Evolutionary conservation across 2,113 vertebrate genomes (phyloP), one percentile per base, ranked within the genome.

Genomic region (Lophochroa leadbeateri): DNA sequence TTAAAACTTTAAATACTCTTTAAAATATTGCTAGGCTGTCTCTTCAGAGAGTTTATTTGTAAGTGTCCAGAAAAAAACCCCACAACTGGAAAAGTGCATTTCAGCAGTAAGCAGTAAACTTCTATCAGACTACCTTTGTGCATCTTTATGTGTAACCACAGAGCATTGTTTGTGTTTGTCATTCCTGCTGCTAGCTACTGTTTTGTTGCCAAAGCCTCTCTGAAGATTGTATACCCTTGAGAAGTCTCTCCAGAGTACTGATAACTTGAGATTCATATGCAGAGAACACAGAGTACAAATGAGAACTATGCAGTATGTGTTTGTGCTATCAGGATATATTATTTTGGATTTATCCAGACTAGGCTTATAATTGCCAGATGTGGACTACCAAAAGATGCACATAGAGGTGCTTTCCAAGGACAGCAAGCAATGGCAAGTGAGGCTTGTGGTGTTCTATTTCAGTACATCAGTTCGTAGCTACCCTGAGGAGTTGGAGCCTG

Each of bases 201-300:
- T 81, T 92, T 88, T 64, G 71, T 86, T 95, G 86, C 71, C 76
- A 94, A 46, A 86, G n/a, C n/a, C 76, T 83, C 50, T 80, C 75
- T 90, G 64, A 85, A 67, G 53, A 67, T 43, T 37, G 50, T 57
- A 35, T 81, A 44, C 93, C 33, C 64, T 41, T 44, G 76, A 80
- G 46, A 33, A 28, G 9, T 81, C 63, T 79, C 44, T 81, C 44
- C 44, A 69, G 86, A 86, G 79, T 82, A 47, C 83, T 81, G 76
- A 50, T 86, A 76, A 84, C 55, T 67, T 58, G 46, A 12, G 17
- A 53, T 82, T 77, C 28, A 7, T 52, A 4, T 28, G 37, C 37
- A 53, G 49, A 53, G 58, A 85, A 25, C 49, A 65, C 6, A 3
- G 64, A 81, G 39, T 46, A 47, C 44, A 50, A 72, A 74, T 0